A percentile compares a stretch with the other conserved stretches of the same genome.
These are phyloP conservation scores for Cheilosia grossa DNA, from an alignment of 2,888 invertebrate species.

Conservation along the genomic window DNA sequence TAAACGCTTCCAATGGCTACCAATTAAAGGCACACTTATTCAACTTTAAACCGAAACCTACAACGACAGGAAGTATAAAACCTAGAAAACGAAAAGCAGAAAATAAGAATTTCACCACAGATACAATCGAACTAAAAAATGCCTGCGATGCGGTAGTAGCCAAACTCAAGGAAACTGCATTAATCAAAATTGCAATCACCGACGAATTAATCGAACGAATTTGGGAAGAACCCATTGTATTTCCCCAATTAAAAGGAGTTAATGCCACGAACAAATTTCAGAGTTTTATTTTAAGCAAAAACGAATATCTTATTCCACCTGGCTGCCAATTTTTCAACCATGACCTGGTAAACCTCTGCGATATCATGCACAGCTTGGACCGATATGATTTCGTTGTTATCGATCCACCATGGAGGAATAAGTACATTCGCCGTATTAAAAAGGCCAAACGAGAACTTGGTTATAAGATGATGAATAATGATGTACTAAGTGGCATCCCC, in stretches of 20 bases:
- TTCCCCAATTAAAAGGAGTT: slow-evolving; percentile 84
- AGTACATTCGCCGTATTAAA: slow-evolving; percentile 93
- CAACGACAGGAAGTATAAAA: neutral
- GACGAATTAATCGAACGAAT: slow-evolving; percentile 72
- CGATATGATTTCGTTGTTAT: slow-evolving; percentile 92
- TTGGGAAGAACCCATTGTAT: slow-evolving; percentile 78
- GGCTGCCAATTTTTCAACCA: slow-evolving; percentile 88
- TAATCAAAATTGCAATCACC: neutral
- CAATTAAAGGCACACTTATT: slow-evolving; percentile 78
- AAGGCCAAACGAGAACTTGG: slow-evolving; percentile 86
- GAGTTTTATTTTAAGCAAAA: slow-evolving; percentile 83
- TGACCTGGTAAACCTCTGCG: slow-evolving; percentile 86
- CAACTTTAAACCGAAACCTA: slow-evolving; percentile 74
- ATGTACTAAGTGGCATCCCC: slow-evolving; percentile 89
- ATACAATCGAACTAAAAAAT: slow-evolving; percentile 6
- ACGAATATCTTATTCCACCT: slow-evolving; percentile 87
- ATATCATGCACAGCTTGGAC: slow-evolving; percentile 83
- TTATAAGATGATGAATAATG: slow-evolving; percentile 90
- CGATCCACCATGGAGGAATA: slow-evolving; percentile 99
- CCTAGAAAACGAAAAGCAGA: slow-evolving; percentile 60
- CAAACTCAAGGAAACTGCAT: slow-evolving; percentile 10
- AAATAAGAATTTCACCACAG: neutral
- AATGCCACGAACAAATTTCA: slow-evolving; percentile 85
- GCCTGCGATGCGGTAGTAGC: slow-evolving; percentile 1
- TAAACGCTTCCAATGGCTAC: slow-evolving; percentile 39